Conservation (phyloP, 2,888 invertebrate genomes). For the Agrochola lota region DNA sequence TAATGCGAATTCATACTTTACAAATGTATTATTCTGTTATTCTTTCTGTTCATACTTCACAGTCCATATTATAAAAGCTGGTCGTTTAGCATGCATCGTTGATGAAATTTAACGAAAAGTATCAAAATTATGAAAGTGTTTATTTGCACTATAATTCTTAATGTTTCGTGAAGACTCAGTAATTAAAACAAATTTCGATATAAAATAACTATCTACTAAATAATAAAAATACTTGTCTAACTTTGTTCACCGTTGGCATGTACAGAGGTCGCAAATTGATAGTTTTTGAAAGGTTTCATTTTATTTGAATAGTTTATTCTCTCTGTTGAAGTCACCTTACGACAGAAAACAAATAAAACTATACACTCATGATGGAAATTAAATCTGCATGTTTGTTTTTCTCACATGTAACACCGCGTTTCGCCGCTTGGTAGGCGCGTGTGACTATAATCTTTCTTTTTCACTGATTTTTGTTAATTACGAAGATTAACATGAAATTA, state of each 20-base stretch:
- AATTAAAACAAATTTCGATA: background rate
- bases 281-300: background rate
- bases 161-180: background rate
- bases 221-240: no score
- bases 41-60: slow-evolving; percentile 16
- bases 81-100: background rate
- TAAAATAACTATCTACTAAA: no score
- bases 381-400: slow-evolving; percentile 21
- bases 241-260: background rate
- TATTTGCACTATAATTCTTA: slow-evolving; percentile 1
- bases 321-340: background rate
- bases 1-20: slow-evolving; percentile 36
- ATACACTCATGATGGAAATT: slow-evolving; percentile 1
- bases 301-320: background rate
- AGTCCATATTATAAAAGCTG: slow-evolving; percentile 7
- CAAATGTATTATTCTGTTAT: slow-evolving; percentile 11
- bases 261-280: background rate
- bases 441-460: slow-evolving; percentile 63
- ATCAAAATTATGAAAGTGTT: slow-evolving; percentile 23
- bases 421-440: slow-evolving; percentile 37
- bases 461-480: slow-evolving; percentile 73
- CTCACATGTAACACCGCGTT: slow-evolving; percentile 6
- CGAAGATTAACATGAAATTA: slow-evolving; percentile 71
- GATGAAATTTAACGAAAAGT: slow-evolving; percentile 4
- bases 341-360: background rate